These are phyloP conservation scores for Psilanteris sp. DNA, from an alignment of 1,140 invertebrate species.

Conservation along the genomic window DNA sequence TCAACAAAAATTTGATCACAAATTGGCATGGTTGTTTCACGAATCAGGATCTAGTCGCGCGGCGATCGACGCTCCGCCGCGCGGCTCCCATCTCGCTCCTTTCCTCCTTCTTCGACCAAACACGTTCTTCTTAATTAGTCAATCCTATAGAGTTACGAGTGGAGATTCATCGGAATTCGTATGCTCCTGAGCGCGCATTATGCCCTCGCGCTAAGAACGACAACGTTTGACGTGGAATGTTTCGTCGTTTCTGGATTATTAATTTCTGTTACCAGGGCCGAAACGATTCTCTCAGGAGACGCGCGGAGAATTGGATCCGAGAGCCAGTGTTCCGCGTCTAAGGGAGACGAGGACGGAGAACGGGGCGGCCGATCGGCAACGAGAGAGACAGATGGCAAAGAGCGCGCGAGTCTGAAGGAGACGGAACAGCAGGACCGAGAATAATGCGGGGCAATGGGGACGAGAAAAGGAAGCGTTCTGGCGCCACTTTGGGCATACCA, in stretches of 20 bases:
- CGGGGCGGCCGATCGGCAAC: not conserved
- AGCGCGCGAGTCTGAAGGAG: slow-evolving; percentile 23
- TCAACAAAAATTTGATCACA: slow-evolving; percentile 29
- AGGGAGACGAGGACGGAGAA: slow-evolving; percentile 43
- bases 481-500: slow-evolving; percentile 75
- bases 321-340: slow-evolving; percentile 47
- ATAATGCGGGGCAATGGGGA: slow-evolving; percentile 59
- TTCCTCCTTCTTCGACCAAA: slow-evolving; percentile 29
- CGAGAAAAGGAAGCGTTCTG: slow-evolving; percentile 73
- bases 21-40: slow-evolving; percentile 37
- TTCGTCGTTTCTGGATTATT: slow-evolving; percentile 71
- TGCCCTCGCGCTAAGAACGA: slow-evolving; percentile 36
- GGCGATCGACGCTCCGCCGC: slow-evolving; percentile 29
- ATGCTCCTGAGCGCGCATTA: slow-evolving; percentile 38
- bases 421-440: slow-evolving; percentile 44
- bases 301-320: slow-evolving; percentile 71
- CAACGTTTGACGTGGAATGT: slow-evolving; percentile 53
- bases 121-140: slow-evolving; percentile 62
- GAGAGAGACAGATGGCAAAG: slow-evolving; percentile 38
- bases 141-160: slow-evolving; percentile 41
- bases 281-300: slow-evolving; percentile 67
- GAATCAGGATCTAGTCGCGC: no score
- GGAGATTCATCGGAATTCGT: slow-evolving; percentile 49
- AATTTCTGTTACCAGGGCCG: slow-evolving; percentile 72
- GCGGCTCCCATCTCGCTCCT: slow-evolving; percentile 2